Conservation (phyloP, 2,888 invertebrate genomes). For the Saturnia pavonia region DNA sequence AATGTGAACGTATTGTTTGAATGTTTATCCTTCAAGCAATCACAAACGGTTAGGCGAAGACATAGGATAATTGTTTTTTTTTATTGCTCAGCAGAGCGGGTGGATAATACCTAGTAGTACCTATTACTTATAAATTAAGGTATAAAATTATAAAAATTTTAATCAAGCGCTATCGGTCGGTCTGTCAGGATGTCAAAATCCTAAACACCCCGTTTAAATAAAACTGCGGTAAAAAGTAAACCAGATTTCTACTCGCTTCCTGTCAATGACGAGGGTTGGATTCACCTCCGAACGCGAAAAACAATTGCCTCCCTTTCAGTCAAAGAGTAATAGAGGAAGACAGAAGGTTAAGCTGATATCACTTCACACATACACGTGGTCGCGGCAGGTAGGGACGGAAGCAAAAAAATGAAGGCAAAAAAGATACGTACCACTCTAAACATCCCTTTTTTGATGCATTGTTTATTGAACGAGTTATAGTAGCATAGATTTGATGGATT, state of each 20-base stretch:
- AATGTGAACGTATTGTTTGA: too few species aligned
- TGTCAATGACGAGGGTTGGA: conserved; percentile 63
- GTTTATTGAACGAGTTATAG: conserved; percentile 71
- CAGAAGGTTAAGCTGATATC: conserved; percentile 41
- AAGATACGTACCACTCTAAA: conserved; percentile 72
- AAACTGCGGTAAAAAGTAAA: conserved; percentile 69
- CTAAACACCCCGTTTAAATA: conserved; percentile 68
- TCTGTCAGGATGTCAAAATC: conserved; percentile 64
- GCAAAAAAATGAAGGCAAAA: conserved; percentile 68
- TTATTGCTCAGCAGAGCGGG: too few species aligned
- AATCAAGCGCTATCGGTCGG: conserved; percentile 54
- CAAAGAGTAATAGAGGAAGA: conserved; percentile 38
- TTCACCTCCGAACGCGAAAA: conserved; percentile 59
- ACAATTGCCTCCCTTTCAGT: conserved; percentile 49
- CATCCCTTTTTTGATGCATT: conserved; percentile 75
- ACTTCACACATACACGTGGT: conserved; percentile 71
- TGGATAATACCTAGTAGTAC: not conserved
- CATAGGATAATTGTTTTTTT: too few species aligned
- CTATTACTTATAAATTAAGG: conserved; percentile 33
- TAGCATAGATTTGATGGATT: conserved; percentile 61
- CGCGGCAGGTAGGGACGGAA: conserved; percentile 74
- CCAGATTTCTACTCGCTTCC: conserved; percentile 79
- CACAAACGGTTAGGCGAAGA: too few species aligned
- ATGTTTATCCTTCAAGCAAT: too few species aligned
- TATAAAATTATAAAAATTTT: conserved; percentile 68